phyloP scores from a whole-genome alignment of 2,797 vertebrate genomes.

The Chaetodon trifasciatus region DNA sequence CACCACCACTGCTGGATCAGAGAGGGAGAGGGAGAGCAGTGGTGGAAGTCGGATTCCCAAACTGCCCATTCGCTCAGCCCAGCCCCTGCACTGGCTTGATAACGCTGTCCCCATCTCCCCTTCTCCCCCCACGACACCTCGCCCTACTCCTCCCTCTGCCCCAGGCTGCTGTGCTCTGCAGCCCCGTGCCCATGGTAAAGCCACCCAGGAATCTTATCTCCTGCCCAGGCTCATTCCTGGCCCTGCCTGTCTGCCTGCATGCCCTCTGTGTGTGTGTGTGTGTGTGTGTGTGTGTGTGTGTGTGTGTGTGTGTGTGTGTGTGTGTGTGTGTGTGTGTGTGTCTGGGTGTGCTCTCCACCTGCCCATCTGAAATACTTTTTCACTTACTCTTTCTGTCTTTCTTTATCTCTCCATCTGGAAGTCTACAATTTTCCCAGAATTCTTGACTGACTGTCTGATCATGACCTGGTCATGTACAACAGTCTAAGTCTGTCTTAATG shows the following conservation, averaged over 20 bases:
- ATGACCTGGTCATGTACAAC: conserved; percentile 39
- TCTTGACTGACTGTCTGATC: conserved; percentile 25
- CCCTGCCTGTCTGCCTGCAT: conserved; percentile 59
- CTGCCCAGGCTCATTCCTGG: conserved; percentile 80
- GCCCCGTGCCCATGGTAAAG: conserved; percentile 80
- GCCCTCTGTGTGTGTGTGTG: conserved; percentile 31
- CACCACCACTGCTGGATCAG: conserved; percentile 42
- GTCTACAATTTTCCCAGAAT: conserved; percentile 33
- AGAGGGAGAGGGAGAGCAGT: conserved; percentile 44
- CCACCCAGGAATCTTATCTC: conserved; percentile 90
- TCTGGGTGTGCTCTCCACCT: conserved; percentile 44
- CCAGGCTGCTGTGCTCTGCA: conserved; percentile 76
- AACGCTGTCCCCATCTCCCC: conserved; percentile 68
- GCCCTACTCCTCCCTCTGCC: conserved; percentile 72
- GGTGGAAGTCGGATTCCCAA: conserved; percentile 73
- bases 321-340: conserved; percentile 36
- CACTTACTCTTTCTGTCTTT: background rate
- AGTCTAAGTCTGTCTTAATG: conserved; percentile 38
- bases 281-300: no score
- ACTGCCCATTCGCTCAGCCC: conserved; percentile 75
- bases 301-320: conserved; percentile 31
- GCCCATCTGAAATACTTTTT: conserved; percentile 33
- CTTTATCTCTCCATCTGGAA: conserved; percentile 37
- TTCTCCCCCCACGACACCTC: conserved; percentile 31
- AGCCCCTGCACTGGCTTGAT: conserved; percentile 84